Evolutionary conservation across 2,113 vertebrate species (phyloP).

Genomic region (Chaetorhynchus papuensis): DNA sequence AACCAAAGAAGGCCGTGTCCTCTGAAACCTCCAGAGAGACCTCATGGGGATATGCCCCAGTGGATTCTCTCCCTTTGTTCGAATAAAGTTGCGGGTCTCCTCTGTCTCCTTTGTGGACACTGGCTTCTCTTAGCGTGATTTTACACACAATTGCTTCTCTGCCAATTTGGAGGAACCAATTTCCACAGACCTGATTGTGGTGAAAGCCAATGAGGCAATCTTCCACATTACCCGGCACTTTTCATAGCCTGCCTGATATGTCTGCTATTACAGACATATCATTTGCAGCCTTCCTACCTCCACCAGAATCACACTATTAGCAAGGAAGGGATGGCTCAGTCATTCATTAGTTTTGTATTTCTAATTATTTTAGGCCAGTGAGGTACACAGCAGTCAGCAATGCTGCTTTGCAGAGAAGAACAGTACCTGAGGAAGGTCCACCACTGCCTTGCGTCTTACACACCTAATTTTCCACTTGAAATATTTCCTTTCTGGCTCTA

Average conservation of each 20-base stretch:
- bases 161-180: not conserved
- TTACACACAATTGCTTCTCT: not conserved
- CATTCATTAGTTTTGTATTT: not conserved
- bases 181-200: not conserved
- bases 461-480: not conserved
- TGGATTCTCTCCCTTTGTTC: not conserved
- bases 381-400: not conserved
- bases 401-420: not conserved
- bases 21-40: not conserved
- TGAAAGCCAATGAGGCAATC: not conserved
- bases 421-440: not conserved
- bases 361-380: not conserved
- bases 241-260: not conserved
- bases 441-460: not conserved
- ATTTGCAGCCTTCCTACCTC: not conserved
- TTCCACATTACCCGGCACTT: not conserved
- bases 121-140: not conserved
- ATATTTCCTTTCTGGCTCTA: not conserved
- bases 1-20: not conserved
- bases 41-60: no score
- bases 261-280: not conserved
- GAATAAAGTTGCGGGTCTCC: not conserved
- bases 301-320: not conserved
- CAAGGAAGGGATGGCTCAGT: not conserved
- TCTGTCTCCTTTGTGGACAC: not conserved